These are phyloP conservation scores for Bovichtus diacanthus DNA, from an alignment of 2,797 vertebrate genomes.

Conservation along the genomic window DNA sequence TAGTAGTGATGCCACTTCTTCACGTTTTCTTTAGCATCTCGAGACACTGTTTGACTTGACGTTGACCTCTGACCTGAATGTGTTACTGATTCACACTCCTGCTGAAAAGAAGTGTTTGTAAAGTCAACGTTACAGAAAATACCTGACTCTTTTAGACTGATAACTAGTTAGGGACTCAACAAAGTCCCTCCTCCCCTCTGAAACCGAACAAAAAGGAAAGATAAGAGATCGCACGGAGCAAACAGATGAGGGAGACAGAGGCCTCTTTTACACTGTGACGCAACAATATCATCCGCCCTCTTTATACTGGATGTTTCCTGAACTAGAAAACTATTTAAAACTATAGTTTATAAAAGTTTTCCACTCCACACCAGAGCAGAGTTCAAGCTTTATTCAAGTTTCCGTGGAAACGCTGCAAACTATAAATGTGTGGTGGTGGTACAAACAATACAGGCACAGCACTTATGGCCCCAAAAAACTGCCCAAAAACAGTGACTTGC, in stretches of 20 bases:
- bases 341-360: too few relatives aligned
- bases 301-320: too few relatives aligned
- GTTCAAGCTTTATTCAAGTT: background rate
- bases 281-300: background rate
- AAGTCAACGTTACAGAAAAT: background rate
- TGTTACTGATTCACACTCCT: conserved; percentile 29
- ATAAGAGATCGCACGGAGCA: conserved; percentile 24
- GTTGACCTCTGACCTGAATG: background rate
- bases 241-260: conserved; percentile 31
- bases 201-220: conserved; percentile 29
- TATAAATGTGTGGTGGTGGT: background rate
- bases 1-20: background rate
- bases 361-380: background rate
- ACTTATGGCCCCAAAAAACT: background rate
- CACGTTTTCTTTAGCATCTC: background rate
- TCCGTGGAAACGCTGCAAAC: background rate
- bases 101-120: conserved; percentile 9
- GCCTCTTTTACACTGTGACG: background rate
- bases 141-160: conserved; percentile 1
- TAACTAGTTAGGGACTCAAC: background rate
- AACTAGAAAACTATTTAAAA: too few relatives aligned
- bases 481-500: background rate
- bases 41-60: conserved; percentile 6
- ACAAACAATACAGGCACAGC: conserved; percentile 3
- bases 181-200: fast-evolving